Evolutionary conservation across 1,140 invertebrate genomes (phyloP).

Genomic region (Philotrypesis tridentata): DNA sequence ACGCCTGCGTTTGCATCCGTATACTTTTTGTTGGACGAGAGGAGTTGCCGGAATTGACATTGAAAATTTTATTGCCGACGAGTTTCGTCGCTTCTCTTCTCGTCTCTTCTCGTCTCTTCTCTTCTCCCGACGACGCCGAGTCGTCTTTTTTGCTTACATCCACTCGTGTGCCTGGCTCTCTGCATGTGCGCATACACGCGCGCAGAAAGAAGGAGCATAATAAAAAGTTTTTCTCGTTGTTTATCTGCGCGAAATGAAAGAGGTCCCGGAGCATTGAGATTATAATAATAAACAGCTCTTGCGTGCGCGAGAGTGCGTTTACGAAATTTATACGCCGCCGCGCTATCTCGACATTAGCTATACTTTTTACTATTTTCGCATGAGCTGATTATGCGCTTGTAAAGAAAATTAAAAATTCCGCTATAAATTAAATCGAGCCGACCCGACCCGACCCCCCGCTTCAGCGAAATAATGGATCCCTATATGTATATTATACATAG

Average conservation of each 20-base stretch:
- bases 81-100: not conserved
- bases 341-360: not conserved
- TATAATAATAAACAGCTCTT: not conserved
- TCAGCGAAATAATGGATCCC: no score
- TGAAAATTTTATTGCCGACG: not conserved
- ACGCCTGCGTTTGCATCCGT: not conserved
- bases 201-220: not conserved
- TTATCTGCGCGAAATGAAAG: not conserved
- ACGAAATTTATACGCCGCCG: no score
- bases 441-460: no score
- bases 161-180: not conserved
- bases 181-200: no score
- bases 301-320: not conserved
- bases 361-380: not conserved
- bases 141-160: not conserved
- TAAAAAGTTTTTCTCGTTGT: not conserved
- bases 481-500: no score
- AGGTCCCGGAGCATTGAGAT: not conserved
- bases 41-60: not conserved
- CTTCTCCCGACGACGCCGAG: no score
- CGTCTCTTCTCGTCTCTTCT: not conserved
- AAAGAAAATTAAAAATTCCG: no score
- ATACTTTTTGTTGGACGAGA: not conserved
- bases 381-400: no score
- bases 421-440: no score